A percentile compares a stretch with the other conserved stretches of the same genome.
Conservation (phyloP, 1,140 invertebrate genomes). For the Diorhabda sublineata region DNA sequence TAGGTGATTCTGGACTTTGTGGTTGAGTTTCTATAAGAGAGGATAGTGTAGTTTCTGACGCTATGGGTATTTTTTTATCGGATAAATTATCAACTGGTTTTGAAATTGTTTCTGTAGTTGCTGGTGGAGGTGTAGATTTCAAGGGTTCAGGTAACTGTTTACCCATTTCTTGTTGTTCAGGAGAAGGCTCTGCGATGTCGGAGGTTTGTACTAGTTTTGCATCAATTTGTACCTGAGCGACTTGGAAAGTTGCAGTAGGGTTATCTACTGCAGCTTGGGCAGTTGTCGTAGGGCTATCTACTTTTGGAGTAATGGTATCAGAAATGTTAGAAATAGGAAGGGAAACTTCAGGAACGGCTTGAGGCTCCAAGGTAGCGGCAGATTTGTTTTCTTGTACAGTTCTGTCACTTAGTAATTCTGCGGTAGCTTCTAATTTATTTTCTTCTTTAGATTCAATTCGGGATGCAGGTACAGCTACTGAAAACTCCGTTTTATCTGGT, state of each 20-base stretch:
- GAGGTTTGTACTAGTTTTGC: too few species aligned
- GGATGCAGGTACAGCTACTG: background rate
- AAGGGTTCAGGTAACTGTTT: background rate
- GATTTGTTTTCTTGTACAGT: background rate
- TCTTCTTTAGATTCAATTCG: background rate
- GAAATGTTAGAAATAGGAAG: conserved; percentile 21
- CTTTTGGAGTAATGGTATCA: background rate
- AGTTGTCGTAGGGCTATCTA: background rate
- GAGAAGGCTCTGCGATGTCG: too few species aligned
- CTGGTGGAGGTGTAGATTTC: background rate
- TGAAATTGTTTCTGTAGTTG: background rate
- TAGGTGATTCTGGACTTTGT: background rate
- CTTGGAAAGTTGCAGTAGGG: too few species aligned
- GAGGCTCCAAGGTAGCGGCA: background rate
- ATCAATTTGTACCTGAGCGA: too few species aligned
- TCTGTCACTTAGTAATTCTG: too few species aligned
- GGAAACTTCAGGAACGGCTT: too few species aligned
- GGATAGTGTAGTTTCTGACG: too few species aligned
- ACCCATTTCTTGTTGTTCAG: too few species aligned
- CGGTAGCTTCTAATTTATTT: too few species aligned
- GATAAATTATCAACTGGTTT: background rate
- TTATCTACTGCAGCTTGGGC: too few species aligned
- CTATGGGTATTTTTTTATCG: too few species aligned
- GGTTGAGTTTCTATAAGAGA: background rate
- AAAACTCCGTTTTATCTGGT: background rate